Conservation (phyloP, 2,888 invertebrate species). For the Siphlonurus alternatus region DNA sequence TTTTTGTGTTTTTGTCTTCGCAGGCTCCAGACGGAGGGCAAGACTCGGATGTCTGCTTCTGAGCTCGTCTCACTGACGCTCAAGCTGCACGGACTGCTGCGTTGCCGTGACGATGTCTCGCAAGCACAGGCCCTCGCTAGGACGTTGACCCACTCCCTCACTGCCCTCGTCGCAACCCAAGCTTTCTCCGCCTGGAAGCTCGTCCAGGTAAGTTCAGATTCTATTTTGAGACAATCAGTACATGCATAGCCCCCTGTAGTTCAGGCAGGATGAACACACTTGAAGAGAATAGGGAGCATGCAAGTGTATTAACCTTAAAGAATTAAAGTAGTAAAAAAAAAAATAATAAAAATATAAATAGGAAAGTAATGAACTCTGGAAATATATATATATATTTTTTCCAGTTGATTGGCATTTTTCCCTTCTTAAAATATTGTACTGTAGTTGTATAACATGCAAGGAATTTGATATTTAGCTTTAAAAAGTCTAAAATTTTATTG, state of each 20-base stretch:
- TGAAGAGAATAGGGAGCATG: not conserved
- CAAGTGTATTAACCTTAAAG: not conserved
- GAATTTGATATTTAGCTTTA: too few relatives aligned
- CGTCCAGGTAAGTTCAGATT: slow-evolving; percentile 35
- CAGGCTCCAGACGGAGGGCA: slow-evolving; percentile 29
- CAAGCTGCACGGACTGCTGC: slow-evolving; percentile 41
- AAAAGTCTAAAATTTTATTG: too few relatives aligned
- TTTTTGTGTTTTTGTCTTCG: too few relatives aligned
- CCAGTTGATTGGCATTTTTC: too few relatives aligned
- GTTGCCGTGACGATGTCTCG: slow-evolving; percentile 30
- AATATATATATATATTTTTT: too few relatives aligned
- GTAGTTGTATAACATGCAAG: too few relatives aligned
- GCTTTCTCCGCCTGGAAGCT: slow-evolving; percentile 58
- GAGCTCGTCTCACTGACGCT: slow-evolving; percentile 42
- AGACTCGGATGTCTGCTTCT: slow-evolving; percentile 39
- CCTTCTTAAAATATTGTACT: too few relatives aligned
- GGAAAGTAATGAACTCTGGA: too few relatives aligned
- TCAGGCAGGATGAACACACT: not conserved
- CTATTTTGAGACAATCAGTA: not conserved
- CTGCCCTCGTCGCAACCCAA: slow-evolving; percentile 60
- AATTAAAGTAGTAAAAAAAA: too few relatives aligned
- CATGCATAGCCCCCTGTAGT: too few relatives aligned
- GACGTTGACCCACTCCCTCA: slow-evolving; percentile 49
- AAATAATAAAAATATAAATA: too few relatives aligned
- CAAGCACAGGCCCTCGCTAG: slow-evolving; percentile 43